Percentiles rank a stretch among this genome's conserved stretches.
Evolutionary conservation across 2,888 invertebrate genomes (phyloP).

Genomic region (Neoascia interrupta): DNA sequence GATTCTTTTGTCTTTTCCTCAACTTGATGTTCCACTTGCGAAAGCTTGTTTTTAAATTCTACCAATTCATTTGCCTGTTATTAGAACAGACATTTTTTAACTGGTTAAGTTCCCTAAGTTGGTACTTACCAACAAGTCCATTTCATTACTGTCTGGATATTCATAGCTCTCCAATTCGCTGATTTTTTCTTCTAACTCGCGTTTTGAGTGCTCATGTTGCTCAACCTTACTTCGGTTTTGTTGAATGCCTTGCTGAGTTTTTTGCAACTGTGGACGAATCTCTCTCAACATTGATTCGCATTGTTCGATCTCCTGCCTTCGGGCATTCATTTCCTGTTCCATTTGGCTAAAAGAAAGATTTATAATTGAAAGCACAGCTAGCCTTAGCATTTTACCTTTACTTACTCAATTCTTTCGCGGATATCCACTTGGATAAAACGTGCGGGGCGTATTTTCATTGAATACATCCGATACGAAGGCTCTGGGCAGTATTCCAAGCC

Average conservation of each 20-base stretch:
- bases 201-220: constrained; percentile 68
- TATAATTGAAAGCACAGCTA: neutral
- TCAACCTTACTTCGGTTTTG: constrained; percentile 69
- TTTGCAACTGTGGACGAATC: constrained; percentile 66
- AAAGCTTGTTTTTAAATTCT: constrained; percentile 77
- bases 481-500: constrained; percentile 86
- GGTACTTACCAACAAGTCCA: constrained; percentile 76
- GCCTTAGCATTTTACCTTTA: neutral
- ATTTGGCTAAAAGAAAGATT: constrained; percentile 68
- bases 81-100: neutral
- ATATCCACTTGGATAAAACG: constrained; percentile 85
- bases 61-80: constrained; percentile 77
- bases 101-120: too few relatives aligned
- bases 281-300: constrained; percentile 61
- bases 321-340: constrained; percentile 52
- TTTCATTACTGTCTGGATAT: constrained; percentile 75
- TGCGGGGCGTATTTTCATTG: constrained; percentile 81
- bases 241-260: constrained; percentile 58
- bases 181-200: constrained; percentile 71
- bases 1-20: constrained; percentile 75
- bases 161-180: constrained; percentile 76
- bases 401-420: constrained; percentile 81
- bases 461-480: constrained; percentile 88
- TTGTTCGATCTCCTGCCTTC: constrained; percentile 33
- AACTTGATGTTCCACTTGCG: constrained; percentile 75